These are phyloP conservation scores for Microctenopoma lineatum DNA, from an alignment of 2,797 vertebrate genomes.

Conservation along the genomic window DNA sequence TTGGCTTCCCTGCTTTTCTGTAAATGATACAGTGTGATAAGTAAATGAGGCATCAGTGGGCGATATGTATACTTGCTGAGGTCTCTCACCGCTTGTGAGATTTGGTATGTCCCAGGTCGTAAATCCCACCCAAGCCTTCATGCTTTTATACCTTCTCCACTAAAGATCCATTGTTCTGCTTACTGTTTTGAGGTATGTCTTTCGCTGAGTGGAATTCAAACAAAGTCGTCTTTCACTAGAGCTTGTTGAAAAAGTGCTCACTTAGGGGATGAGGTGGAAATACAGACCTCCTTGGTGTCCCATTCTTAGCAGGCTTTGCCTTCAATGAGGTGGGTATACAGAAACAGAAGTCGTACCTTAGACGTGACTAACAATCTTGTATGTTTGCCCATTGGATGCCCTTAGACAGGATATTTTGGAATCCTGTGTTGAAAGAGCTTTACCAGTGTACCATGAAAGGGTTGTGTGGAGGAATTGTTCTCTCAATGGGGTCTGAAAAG, in stretches of 20 bases:
- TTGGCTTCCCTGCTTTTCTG: slow-evolving; percentile 43
- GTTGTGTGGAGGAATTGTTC: slow-evolving; percentile 54
- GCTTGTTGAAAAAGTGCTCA: slow-evolving; percentile 72
- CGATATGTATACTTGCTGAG: slow-evolving; percentile 38
- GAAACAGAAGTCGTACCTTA: slow-evolving; percentile 56
- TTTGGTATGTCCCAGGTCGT: slow-evolving; percentile 69
- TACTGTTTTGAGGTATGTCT: slow-evolving; percentile 80
- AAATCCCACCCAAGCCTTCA: slow-evolving; percentile 71
- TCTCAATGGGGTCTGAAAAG: slow-evolving; percentile 51
- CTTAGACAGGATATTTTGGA: slow-evolving; percentile 76
- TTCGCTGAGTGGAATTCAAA: slow-evolving; percentile 76
- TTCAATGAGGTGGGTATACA: slow-evolving; percentile 53
- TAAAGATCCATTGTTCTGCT: slow-evolving; percentile 75
- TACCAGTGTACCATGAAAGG: slow-evolving; percentile 68
- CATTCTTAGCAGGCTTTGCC: slow-evolving; percentile 58
- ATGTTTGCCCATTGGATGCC: slow-evolving; percentile 66
- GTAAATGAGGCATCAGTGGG: slow-evolving; percentile 62
- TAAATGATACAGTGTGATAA: slow-evolving; percentile 69
- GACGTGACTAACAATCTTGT: slow-evolving; percentile 61
- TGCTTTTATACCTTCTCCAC: slow-evolving; percentile 73
- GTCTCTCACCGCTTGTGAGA: slow-evolving; percentile 65
- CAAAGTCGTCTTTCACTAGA: slow-evolving; percentile 75
- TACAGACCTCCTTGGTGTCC: slow-evolving; percentile 65
- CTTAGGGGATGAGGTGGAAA: slow-evolving; percentile 57
- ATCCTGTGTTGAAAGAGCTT: slow-evolving; percentile 68